Evolutionary conservation across 2,797 vertebrate genomes (phyloP), one percentile per base, ranked within the genome.

Genomic region (Propithecus deckenii): DNA sequence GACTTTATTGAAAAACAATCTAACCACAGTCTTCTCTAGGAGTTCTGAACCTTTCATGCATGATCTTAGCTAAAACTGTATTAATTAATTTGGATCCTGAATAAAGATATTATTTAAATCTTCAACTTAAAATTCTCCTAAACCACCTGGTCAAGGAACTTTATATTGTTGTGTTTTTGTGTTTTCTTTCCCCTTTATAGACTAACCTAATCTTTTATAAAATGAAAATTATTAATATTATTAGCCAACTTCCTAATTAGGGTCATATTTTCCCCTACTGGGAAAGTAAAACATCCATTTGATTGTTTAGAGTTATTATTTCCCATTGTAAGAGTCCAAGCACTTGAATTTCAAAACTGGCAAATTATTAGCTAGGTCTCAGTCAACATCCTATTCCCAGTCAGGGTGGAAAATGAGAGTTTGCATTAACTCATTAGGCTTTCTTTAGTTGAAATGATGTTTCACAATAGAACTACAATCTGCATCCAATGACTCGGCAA

Each of bases 321-420:
- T 87, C 10, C 65, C 12, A 17, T 48, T 30, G 13, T 48, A 87
- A 86, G 11, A 69, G 3, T 48, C 15, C 57, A 95, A 92, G 43
- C 41, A 67, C 50, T 87, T 97, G 35, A 38, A 90, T 94, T 90
- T 94, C 23, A 83, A 88, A 95, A 67, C 52, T n/a, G 17, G n/a
- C 10, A 85, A 57, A 78, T 89, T 85, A 38, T 78, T 13, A 83
- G 32, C 28, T 52, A 38, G 10, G 17, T 81, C 63, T 80, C 59
- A 86, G 46, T 48, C 25, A 93, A 10, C 35, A 88, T 90, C 90
- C 43, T 61, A 30, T 30, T 57, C 2, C 13, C 28, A 86, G 13
- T 52, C 23, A 76, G 10, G 23, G 13, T 52, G 5, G 43, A 93
- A 74, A 35, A 0, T 25, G 55, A 91, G 46, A 86, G 4, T 57